A percentile compares a stretch with the other conserved stretches of the same genome.
Evolutionary conservation across 2,888 invertebrate genomes (phyloP).

Genomic region (Bugulina stolonifera): DNA sequence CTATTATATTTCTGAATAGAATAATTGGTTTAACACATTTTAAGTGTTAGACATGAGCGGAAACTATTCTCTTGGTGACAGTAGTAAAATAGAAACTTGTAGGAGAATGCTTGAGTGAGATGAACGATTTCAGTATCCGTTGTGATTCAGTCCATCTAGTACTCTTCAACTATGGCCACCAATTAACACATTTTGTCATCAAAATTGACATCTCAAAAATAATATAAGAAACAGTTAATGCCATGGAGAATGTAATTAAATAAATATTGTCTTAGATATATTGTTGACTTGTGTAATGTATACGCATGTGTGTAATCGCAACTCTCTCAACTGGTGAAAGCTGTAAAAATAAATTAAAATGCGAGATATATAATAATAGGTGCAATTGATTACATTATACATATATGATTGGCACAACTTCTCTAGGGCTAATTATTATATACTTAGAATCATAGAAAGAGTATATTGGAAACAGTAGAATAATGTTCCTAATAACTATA

Average conservation of each 20-base stretch:
- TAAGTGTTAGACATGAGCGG: too few species aligned
- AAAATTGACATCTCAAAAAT: background rate
- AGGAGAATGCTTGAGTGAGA: too few species aligned
- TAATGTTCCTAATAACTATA: background rate
- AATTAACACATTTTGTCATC: background rate
- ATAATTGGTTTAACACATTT: conserved; percentile 20
- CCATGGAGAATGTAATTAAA: background rate
- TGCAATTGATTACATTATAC: background rate
- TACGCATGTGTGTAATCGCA: background rate
- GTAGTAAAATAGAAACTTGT: too few species aligned
- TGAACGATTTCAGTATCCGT: too few species aligned
- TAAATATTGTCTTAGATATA: background rate
- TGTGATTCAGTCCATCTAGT: too few species aligned
- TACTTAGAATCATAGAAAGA: background rate
- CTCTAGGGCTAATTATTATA: background rate
- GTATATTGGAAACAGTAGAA: background rate
- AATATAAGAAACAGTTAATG: background rate
- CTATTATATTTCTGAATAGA: background rate
- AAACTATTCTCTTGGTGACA: too few species aligned
- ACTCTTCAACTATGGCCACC: background rate
- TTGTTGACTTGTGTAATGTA: background rate
- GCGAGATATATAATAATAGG: too few species aligned
- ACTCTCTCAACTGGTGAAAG: too few species aligned
- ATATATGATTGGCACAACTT: background rate
- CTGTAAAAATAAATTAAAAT: background rate